Evolutionary conservation across 2,888 invertebrate genomes (phyloP).

Genomic region (Megastigmus dorsalis): DNA sequence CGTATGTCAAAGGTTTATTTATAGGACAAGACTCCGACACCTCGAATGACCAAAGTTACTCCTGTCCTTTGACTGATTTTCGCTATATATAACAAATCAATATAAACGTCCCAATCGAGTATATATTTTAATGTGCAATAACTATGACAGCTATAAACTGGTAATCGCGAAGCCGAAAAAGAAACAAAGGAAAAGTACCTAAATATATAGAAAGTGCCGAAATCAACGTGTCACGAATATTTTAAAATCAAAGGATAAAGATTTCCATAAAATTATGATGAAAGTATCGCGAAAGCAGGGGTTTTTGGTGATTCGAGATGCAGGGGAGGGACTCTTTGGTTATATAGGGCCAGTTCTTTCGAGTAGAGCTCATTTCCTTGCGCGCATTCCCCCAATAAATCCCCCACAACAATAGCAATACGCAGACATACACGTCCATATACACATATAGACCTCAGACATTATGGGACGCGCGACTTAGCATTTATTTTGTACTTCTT

Average conservation of each 20-base stretch:
- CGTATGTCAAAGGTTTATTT: constrained; percentile 12
- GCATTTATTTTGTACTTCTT: background rate
- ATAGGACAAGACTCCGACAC: background rate
- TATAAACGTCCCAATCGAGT: too few relatives aligned
- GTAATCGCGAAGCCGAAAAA: too few relatives aligned
- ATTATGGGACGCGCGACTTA: background rate
- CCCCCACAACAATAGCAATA: background rate
- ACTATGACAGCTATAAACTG: too few relatives aligned
- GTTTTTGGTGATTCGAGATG: background rate
- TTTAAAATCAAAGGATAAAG: too few relatives aligned
- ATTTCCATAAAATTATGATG: background rate
- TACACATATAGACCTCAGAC: background rate
- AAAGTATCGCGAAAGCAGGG: background rate
- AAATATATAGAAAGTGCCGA: too few relatives aligned
- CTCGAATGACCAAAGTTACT: background rate
- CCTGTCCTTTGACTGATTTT: too few relatives aligned
- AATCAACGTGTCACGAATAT: too few relatives aligned
- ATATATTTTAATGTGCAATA: too few relatives aligned
- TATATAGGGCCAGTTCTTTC: background rate
- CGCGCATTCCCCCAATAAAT: constrained; percentile 1
- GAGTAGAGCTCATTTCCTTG: background rate
- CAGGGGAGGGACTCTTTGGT: background rate
- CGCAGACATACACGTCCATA: background rate
- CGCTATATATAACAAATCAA: too few relatives aligned
- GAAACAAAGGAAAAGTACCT: too few relatives aligned